Evolutionary conservation across 2,888 invertebrate genomes (phyloP).

Genomic region (Sisyra terminalis): DNA sequence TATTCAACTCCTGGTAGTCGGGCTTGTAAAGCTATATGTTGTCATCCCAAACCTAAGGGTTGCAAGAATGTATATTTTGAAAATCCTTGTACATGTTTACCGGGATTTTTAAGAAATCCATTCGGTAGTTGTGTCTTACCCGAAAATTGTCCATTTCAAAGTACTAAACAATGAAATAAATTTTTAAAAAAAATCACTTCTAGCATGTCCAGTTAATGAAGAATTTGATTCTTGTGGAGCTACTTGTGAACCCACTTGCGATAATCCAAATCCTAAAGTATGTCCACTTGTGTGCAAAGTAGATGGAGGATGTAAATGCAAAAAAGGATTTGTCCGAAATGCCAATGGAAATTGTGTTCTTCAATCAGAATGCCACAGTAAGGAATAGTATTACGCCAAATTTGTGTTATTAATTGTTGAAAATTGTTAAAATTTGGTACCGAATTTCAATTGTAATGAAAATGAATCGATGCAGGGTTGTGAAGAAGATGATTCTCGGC

Average conservation of each 20-base stretch:
- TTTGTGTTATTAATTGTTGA: neutral
- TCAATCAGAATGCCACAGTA: neutral
- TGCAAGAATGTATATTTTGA: too few relatives aligned
- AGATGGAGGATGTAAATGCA: neutral
- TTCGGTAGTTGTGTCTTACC: neutral
- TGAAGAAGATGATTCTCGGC: too few relatives aligned
- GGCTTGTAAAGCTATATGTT: neutral
- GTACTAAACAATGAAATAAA: too few relatives aligned
- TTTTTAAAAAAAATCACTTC: too few relatives aligned
- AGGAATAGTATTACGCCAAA: neutral
- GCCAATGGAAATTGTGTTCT: neutral
- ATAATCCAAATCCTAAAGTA: conserved; percentile 1
- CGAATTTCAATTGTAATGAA: too few relatives aligned
- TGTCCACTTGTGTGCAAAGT: neutral
- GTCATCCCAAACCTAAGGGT: neutral
- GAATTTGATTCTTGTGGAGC: neutral
- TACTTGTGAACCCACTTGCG: neutral
- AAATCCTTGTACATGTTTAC: neutral
- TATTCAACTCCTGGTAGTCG: neutral
- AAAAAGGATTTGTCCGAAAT: neutral
- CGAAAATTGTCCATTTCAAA: neutral
- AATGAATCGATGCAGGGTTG: too few relatives aligned
- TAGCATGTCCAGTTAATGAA: neutral
- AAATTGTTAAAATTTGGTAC: neutral
- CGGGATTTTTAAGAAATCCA: neutral